Evolutionary conservation across 2,113 vertebrate genomes (phyloP).

Genomic region (Miniopterus natalensis): DNA sequence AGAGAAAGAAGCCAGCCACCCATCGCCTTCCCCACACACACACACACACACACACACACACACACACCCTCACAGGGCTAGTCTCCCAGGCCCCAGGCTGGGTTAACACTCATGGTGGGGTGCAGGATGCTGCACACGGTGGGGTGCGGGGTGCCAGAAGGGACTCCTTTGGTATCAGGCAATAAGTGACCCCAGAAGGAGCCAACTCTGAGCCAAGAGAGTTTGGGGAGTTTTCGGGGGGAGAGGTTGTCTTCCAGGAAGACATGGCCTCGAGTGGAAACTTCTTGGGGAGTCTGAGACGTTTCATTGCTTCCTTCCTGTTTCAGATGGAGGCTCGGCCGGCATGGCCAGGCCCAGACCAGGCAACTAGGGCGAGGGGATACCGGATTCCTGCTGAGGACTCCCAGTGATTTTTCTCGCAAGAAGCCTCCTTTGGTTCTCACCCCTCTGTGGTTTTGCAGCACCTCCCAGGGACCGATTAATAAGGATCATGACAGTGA

Average conservation of each 20-base stretch:
- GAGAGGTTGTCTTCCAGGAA: neutral
- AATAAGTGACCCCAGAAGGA: neutral
- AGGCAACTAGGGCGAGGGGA: neutral
- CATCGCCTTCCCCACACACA: neutral
- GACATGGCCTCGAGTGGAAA: neutral
- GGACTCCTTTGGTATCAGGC: neutral
- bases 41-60: no score
- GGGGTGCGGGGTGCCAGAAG: neutral
- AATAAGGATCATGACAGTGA: no score
- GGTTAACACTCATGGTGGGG: rapidly evolving
- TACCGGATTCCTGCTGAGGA: rapidly evolving
- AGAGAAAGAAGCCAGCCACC: conserved; percentile 82
- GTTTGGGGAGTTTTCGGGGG: neutral
- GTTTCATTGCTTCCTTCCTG: neutral
- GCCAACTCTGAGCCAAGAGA: conserved; percentile 42
- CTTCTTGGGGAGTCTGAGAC: neutral
- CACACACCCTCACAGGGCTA: rapidly evolving
- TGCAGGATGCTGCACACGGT: neutral
- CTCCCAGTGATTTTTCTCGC: neutral
- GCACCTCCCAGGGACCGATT: neutral
- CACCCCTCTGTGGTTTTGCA: neutral
- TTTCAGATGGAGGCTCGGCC: neutral
- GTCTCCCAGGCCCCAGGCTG: neutral
- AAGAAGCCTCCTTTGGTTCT: neutral
- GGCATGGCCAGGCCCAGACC: neutral